Evolutionary conservation across 2,113 vertebrate genomes (phyloP).

Genomic region (Fulica atra): DNA sequence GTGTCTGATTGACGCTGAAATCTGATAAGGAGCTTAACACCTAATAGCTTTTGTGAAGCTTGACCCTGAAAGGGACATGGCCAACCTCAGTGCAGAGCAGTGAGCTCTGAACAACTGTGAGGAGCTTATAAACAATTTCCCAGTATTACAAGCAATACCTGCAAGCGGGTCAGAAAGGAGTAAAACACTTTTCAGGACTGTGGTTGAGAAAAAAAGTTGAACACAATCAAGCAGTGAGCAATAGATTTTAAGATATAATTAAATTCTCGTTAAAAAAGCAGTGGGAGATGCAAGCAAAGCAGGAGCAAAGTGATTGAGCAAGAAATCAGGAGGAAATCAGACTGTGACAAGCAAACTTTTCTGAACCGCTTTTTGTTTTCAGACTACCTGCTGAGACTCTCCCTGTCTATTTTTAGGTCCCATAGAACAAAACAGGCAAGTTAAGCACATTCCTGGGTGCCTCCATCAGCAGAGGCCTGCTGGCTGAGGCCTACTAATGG

Average conservation of each 20-base stretch:
- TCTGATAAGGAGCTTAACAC: not conserved
- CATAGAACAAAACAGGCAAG: not conserved
- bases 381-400: not conserved
- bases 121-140: not conserved
- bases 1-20: constrained; percentile 17
- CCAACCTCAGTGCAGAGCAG: not conserved
- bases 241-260: not conserved
- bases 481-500: not conserved
- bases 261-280: not conserved
- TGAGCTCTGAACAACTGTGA: not conserved
- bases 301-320: not conserved
- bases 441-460: not conserved
- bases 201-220: not conserved
- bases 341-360: not conserved
- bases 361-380: not conserved
- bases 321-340: not conserved
- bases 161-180: not conserved
- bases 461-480: not conserved
- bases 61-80: not conserved
- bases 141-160: not conserved
- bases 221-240: not conserved
- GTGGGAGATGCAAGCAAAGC: not conserved
- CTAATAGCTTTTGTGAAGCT: not conserved
- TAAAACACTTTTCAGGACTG: not conserved
- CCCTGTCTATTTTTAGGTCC: not conserved